Percentiles rank a stretch among this genome's conserved stretches.
phyloP scores from a whole-genome alignment of 1,140 invertebrate genomes.

The Calycopis cecrops region DNA sequence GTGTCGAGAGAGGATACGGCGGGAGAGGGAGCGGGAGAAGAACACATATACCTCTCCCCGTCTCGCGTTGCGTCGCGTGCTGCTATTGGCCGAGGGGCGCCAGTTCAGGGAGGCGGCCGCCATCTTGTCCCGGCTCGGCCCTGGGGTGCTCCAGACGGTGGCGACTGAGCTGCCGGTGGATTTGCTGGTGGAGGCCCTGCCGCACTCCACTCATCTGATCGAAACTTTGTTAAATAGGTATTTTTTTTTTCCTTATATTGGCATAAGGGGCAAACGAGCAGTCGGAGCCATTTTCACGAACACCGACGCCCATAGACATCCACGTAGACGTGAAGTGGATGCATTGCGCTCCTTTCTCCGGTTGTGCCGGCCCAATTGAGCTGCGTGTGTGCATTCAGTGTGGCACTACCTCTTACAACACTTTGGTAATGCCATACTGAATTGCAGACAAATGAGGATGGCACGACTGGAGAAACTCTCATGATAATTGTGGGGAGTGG shows the following conservation, averaged over 20 bases:
- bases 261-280: no score
- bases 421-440: no score
- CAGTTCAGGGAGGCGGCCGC: constrained; percentile 88
- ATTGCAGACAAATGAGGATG: no score
- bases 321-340: no score
- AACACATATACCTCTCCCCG: constrained; percentile 83
- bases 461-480: no score
- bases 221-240: constrained; percentile 89
- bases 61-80: constrained; percentile 82
- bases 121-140: constrained; percentile 84
- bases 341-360: no score
- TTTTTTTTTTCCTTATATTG: neutral
- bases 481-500: no score
- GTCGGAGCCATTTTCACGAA: no score
- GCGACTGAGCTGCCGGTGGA: constrained; percentile 89
- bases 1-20: constrained; percentile 76
- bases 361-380: no score
- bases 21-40: constrained; percentile 73
- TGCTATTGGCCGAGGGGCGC: constrained; percentile 85
- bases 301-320: no score
- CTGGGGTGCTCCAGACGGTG: constrained; percentile 83
- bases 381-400: no score
- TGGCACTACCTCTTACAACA: no score
- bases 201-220: constrained; percentile 88
- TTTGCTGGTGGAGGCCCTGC: constrained; percentile 89